Percentiles rank a stretch among this genome's conserved stretches.
Conservation (phyloP, 2,113 vertebrate species). For the Anolis carolinensis region DNA sequence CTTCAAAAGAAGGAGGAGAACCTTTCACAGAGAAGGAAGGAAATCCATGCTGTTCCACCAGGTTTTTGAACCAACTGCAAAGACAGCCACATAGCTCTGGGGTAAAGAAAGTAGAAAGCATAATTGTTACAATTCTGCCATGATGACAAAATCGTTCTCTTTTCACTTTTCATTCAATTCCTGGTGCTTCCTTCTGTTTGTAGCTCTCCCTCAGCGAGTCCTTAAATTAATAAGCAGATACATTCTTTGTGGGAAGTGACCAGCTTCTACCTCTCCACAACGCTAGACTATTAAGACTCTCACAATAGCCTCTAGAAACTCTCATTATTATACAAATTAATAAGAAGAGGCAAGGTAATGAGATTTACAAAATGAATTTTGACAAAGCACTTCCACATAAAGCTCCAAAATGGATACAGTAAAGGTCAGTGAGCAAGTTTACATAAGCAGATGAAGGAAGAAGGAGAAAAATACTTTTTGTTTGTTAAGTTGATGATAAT, state of each 20-base stretch:
- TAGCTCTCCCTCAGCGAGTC: not conserved
- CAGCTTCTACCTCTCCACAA: not conserved
- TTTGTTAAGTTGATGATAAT: not conserved
- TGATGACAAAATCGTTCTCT: not conserved
- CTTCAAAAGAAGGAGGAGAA: not conserved
- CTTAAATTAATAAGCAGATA: conserved; percentile 14
- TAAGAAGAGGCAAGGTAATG: conserved; percentile 14
- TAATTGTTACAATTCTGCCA: not conserved
- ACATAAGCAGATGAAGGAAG: not conserved
- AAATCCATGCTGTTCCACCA: not conserved
- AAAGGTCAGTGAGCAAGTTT: not conserved
- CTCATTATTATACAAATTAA: conserved; percentile 27
- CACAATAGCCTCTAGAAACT: conserved; percentile 8
- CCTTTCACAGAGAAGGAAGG: not conserved
- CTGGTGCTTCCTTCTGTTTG: not conserved
- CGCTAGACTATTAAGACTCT: not conserved
- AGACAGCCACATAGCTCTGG: not conserved
- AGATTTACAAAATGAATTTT: conserved; percentile 28
- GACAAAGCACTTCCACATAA: not conserved
- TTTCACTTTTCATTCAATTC: not conserved
- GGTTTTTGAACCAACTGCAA: not conserved
- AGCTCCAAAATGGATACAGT: not conserved
- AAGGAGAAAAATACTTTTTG: not conserved
- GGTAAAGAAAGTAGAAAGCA: not conserved
- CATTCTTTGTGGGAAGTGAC: not conserved